These are phyloP conservation scores for Idaea straminata DNA, from an alignment of 2,888 invertebrate genomes.

Conservation along the genomic window DNA sequence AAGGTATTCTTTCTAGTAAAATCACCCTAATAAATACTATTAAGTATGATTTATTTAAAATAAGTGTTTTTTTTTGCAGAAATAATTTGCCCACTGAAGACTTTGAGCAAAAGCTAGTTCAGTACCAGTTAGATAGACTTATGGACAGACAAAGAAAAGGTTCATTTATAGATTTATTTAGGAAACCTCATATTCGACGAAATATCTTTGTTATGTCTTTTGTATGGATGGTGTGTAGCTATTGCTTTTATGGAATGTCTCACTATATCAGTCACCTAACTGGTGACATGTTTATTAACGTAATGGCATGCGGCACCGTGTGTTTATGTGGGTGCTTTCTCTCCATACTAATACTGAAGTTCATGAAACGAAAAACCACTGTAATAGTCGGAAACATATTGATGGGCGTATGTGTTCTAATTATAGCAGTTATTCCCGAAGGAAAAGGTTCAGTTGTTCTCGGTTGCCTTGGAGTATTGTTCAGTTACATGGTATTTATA, in stretches of 20 bases:
- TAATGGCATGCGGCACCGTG: constrained; percentile 84
- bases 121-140: constrained; percentile 39
- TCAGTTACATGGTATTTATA: constrained; percentile 88
- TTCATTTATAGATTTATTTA: constrained; percentile 82
- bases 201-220: constrained; percentile 86
- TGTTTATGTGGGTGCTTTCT: constrained; percentile 79
- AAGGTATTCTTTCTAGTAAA: constrained; percentile 33
- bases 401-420: constrained; percentile 80
- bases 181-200: constrained; percentile 82
- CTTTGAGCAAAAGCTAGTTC: not conserved
- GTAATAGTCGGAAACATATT: constrained; percentile 79
- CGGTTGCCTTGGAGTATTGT: constrained; percentile 87
- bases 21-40: not conserved
- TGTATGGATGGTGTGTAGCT: constrained; percentile 88
- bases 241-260: constrained; percentile 87
- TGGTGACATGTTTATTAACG: constrained; percentile 89
- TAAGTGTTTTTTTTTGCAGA: constrained; percentile 56
- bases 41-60: constrained; percentile 42
- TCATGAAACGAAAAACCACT: constrained; percentile 82
- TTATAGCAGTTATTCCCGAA: constrained; percentile 79
- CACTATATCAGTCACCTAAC: constrained; percentile 88
- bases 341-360: constrained; percentile 82
- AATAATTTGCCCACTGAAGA: constrained; percentile 40
- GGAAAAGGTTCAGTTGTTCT: constrained; percentile 75
- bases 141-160: constrained; percentile 50